Evolutionary conservation across 2,113 vertebrate genomes (phyloP), one percentile per base, ranked within the genome.

Genomic region (Lagenorhynchus albirostris): DNA sequence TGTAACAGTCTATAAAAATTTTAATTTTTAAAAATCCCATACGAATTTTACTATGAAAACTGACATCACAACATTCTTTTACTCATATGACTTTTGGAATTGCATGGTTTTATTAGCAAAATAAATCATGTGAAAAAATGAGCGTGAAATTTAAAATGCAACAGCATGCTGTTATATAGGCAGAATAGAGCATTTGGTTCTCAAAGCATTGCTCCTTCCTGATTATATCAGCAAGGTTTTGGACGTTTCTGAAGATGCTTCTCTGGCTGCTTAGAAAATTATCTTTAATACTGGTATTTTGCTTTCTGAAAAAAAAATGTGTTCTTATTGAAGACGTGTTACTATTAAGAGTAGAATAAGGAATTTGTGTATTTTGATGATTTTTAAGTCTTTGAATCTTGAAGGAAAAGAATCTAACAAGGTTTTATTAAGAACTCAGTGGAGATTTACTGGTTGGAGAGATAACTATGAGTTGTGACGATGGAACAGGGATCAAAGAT

Each of bases 361-460:
- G 23, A 97, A 86, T 89, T 33, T 29, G 6, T 85, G 2, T 79
- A 13, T 26, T 92, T 80, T 68, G 62, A 76, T 93, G 9, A 80
- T 85, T 88, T 96, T 94, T 89, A 89, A 89, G 63, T 95, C 82
- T 94, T 36, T 53, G 1, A 47, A 79, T 92, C 50, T 65, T 38
- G 31, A 83, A 62, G 14, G 2, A 21, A 88, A 94, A 60, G 7
- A 96, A 71, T 76, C 9, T 25, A 25, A 93, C 38, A 76, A 25
- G 29, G 12, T 73, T 77, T 86, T 91, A 58, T 58, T 89, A 93
- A 92, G 63, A 83, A 77, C 13, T 89, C 77, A 83, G 41, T 41
- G 88, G 50, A 71, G 68, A 65, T 83, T 88, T 80, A 70, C 50
- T 96, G 58, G 44, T 96, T 92, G 17, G 60, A 63, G 60, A 25